phyloP scores from a whole-genome alignment of 2,113 vertebrate species.

The Mormyrus lacerda region DNA sequence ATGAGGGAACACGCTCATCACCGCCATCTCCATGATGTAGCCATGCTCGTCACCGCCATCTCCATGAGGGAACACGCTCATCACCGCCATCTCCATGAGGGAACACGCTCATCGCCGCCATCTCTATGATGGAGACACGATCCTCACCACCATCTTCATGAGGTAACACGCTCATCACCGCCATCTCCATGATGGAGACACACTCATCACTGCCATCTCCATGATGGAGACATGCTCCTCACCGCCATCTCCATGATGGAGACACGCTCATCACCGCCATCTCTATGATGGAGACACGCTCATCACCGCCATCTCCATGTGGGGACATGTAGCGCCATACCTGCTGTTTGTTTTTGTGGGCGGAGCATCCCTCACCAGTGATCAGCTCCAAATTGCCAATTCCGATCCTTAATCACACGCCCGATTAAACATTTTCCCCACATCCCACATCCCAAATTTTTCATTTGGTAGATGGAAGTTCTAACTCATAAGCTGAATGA shows the following conservation, averaged over 20 bases:
- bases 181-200: too few species aligned
- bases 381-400: constrained; percentile 31
- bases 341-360: constrained; percentile 22
- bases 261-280: too few species aligned
- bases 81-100: too few species aligned
- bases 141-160: too few species aligned
- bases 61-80: background rate
- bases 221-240: too few species aligned
- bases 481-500: constrained; percentile 7
- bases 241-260: too few species aligned
- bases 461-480: constrained; percentile 25
- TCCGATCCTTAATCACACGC: constrained; percentile 24
- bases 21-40: background rate
- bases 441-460: constrained; percentile 21
- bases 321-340: constrained; percentile 19
- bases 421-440: constrained; percentile 19
- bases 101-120: background rate
- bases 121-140: too few species aligned
- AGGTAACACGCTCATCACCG: too few species aligned
- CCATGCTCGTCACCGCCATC: background rate
- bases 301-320: background rate
- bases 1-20: too few species aligned
- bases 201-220: too few species aligned
- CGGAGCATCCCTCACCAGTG: constrained; percentile 14
- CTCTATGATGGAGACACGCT: background rate